These are phyloP conservation scores for Ichneumoninae sp. DNA, from an alignment of 2,888 invertebrate genomes.

Conservation along the genomic window DNA sequence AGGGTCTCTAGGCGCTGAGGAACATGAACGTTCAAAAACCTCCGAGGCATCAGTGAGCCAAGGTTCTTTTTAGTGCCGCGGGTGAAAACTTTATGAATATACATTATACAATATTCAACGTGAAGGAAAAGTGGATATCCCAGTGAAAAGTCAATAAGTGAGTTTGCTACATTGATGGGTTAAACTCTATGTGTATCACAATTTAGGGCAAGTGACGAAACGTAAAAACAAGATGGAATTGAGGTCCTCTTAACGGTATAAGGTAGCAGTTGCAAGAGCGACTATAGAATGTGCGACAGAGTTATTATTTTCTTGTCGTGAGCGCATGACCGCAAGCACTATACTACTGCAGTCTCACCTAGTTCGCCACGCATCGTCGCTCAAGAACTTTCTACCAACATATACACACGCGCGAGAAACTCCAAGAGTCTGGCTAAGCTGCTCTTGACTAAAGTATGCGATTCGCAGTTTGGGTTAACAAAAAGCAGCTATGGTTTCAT, in stretches of 20 bases:
- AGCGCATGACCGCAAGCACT: too few species aligned
- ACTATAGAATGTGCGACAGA: too few species aligned
- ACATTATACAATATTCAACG: slow-evolving; percentile 1
- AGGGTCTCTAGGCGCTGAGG: neutral
- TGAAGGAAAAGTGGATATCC: slow-evolving; percentile 7
- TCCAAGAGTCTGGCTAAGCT: too few species aligned
- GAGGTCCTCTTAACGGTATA: neutral
- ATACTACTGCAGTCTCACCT: too few species aligned
- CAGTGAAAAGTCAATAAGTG: slow-evolving; percentile 34
- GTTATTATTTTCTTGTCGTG: too few species aligned
- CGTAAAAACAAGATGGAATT: neutral
- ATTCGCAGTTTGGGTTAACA: too few species aligned
- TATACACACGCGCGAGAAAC: too few species aligned
- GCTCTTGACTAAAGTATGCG: too few species aligned
- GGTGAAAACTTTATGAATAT: slow-evolving; percentile 42
- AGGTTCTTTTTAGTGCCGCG: slow-evolving; percentile 16
- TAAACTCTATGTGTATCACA: slow-evolving; percentile 13
- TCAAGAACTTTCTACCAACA: too few species aligned
- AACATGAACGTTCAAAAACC: slow-evolving; percentile 33
- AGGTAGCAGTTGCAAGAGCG: too few species aligned
- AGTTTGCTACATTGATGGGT: slow-evolving; percentile 39
- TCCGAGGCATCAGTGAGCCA: slow-evolving; percentile 15
- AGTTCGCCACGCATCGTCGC: too few species aligned
- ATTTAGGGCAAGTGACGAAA: slow-evolving; percentile 1
- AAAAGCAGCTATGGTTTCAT: too few species aligned